Evolutionary conservation across 2,888 invertebrate genomes (phyloP).

Genomic region (Acholoe squamosa): DNA sequence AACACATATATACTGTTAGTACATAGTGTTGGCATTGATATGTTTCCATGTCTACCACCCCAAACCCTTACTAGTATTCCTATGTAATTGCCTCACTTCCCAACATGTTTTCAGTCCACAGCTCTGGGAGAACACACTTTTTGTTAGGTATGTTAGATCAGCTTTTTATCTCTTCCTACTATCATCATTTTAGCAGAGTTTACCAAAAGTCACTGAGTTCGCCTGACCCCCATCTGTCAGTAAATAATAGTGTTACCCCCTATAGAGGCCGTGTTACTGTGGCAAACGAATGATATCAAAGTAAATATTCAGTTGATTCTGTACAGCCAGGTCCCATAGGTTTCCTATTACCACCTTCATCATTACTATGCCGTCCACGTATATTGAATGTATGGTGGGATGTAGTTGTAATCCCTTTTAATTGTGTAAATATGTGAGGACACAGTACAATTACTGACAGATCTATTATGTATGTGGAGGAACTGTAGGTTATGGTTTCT

Average conservation of each 20-base stretch:
- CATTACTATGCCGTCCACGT: not conserved
- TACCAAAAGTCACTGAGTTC: slow-evolving; percentile 7
- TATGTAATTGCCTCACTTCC: too few relatives aligned
- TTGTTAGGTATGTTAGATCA: not conserved
- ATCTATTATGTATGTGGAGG: too few relatives aligned
- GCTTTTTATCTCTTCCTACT: not conserved
- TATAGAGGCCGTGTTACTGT: not conserved
- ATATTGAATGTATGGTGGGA: not conserved
- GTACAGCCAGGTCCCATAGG: not conserved
- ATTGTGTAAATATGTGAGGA: too few relatives aligned
- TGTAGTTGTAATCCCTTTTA: not conserved
- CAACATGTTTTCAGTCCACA: too few relatives aligned
- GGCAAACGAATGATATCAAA: not conserved
- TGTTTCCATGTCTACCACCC: too few relatives aligned
- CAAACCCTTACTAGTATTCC: too few relatives aligned
- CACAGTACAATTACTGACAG: too few relatives aligned
- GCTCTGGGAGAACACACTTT: not conserved
- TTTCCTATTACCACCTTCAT: not conserved
- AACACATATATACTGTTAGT: too few relatives aligned
- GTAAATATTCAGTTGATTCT: slow-evolving; percentile 1
- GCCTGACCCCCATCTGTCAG: slow-evolving; percentile 5
- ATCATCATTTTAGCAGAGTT: not conserved
- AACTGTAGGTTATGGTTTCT: too few relatives aligned
- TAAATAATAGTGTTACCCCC: slow-evolving; percentile 16
- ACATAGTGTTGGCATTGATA: too few relatives aligned